Evolutionary conservation across 2,888 invertebrate genomes (phyloP).

Genomic region (Drosophila algonquin): DNA sequence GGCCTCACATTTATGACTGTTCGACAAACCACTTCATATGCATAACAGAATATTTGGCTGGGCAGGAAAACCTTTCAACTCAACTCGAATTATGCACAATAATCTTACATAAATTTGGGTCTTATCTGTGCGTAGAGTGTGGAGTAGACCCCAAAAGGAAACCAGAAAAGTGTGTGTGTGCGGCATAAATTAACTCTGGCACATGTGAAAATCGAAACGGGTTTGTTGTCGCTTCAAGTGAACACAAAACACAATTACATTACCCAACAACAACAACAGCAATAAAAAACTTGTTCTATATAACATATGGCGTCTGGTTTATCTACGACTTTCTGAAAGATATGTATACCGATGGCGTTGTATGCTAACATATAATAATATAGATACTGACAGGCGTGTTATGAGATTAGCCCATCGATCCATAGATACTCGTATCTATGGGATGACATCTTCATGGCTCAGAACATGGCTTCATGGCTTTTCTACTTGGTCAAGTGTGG

Average conservation of each 20-base stretch:
- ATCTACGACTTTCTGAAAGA: constrained; percentile 12
- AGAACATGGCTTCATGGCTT: constrained; percentile 1
- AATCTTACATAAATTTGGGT: constrained; percentile 54
- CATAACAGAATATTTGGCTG: constrained; percentile 19
- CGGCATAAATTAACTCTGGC: constrained; percentile 40
- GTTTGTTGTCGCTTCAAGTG: constrained; percentile 37
- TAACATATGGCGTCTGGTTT: constrained; percentile 16
- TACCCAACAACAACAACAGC: constrained; percentile 24
- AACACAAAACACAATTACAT: constrained; percentile 28
- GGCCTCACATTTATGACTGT: constrained; percentile 4
- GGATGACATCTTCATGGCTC: constrained; percentile 20
- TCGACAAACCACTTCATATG: constrained; percentile 31
- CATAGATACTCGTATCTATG: neutral
- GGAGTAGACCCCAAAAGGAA: constrained; percentile 7
- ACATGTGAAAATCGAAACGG: constrained; percentile 46
- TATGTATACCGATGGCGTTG: constrained; percentile 37
- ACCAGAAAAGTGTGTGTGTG: constrained; percentile 37
- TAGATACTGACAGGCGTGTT: constrained; percentile 39
- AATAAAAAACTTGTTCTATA: constrained; percentile 37
- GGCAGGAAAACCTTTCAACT: constrained; percentile 50
- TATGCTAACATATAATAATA: constrained; percentile 21
- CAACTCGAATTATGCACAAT: constrained; percentile 55
- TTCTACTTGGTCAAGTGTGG: constrained; percentile 11
- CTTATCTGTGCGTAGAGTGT: constrained; percentile 49
- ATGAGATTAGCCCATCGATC: constrained; percentile 27